Evolutionary conservation across 2,888 invertebrate species (phyloP).

Genomic region (Microchrysa polita): DNA sequence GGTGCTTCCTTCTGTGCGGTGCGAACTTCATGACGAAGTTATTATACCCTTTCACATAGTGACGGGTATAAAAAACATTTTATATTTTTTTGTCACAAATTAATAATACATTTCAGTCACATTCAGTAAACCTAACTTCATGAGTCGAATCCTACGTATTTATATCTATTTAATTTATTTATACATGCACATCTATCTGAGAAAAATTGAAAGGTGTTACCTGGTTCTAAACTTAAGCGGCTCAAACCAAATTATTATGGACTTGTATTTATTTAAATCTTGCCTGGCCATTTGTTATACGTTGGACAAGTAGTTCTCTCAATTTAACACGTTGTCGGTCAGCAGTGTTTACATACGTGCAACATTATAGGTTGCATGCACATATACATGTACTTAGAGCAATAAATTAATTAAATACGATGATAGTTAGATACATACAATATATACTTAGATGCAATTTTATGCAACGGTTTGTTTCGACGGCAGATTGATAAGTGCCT

Average conservation of each 20-base stretch:
- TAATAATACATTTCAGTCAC: no score
- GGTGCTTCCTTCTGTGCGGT: no score
- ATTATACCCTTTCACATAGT: no score
- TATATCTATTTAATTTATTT: no score
- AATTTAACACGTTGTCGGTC: background rate
- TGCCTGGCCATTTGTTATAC: conserved; percentile 3
- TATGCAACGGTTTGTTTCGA: conserved; percentile 5
- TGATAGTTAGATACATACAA: background rate
- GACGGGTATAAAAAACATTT: no score
- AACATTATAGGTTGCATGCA: background rate
- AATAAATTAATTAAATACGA: no score
- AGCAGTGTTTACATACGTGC: background rate
- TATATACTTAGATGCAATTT: background rate
- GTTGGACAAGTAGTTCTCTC: background rate
- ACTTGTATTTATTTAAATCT: conserved; percentile 18
- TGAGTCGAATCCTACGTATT: no score
- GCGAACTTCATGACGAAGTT: no score
- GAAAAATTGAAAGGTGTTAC: conserved; percentile 17
- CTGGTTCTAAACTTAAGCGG: conserved; percentile 26
- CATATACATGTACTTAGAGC: background rate
- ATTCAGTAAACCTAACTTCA: no score
- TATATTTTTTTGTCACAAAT: no score
- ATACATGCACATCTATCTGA: no score
- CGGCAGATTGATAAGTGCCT: conserved; percentile 23
- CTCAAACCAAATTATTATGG: conserved; percentile 20